Conservation (phyloP, 1,140 invertebrate genomes). For the Tribolium madens region DNA sequence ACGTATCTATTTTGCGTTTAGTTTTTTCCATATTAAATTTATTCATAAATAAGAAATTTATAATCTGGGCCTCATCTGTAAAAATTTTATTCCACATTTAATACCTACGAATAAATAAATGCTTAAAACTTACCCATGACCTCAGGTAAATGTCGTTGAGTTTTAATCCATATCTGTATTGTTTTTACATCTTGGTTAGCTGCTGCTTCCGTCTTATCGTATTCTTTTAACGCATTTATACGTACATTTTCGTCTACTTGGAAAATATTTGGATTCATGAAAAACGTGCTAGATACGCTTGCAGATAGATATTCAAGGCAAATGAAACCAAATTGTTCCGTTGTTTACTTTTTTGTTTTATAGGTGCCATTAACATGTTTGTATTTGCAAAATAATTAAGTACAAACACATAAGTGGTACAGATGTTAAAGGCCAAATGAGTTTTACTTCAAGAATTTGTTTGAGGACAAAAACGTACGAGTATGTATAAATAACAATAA, state of each 20-base stretch:
- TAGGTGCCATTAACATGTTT: not conserved
- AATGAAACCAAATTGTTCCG: not conserved
- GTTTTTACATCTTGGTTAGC: not conserved
- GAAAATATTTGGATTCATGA: not conserved
- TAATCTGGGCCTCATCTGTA: not conserved
- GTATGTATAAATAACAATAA: too few relatives aligned
- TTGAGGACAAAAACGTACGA: too few relatives aligned
- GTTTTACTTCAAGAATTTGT: too few relatives aligned
- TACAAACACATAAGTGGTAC: not conserved
- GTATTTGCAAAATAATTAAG: not conserved
- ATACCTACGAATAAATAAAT: too few relatives aligned
- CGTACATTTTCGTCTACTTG: not conserved
- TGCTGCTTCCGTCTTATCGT: not conserved
- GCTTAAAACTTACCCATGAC: constrained; percentile 22
- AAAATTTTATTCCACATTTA: not conserved
- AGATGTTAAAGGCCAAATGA: not conserved
- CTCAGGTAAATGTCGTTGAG: not conserved
- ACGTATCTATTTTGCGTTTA: not conserved
- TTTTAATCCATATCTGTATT: constrained; percentile 8
- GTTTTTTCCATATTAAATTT: constrained; percentile 4
- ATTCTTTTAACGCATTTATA: not conserved
- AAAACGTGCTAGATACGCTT: too few relatives aligned
- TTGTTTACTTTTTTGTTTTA: not conserved
- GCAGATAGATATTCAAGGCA: not conserved
- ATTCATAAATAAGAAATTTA: not conserved